Evolutionary conservation across 2,888 invertebrate genomes (phyloP), one percentile per base, ranked within the genome.

Genomic region (Itoplectis maculator): DNA sequence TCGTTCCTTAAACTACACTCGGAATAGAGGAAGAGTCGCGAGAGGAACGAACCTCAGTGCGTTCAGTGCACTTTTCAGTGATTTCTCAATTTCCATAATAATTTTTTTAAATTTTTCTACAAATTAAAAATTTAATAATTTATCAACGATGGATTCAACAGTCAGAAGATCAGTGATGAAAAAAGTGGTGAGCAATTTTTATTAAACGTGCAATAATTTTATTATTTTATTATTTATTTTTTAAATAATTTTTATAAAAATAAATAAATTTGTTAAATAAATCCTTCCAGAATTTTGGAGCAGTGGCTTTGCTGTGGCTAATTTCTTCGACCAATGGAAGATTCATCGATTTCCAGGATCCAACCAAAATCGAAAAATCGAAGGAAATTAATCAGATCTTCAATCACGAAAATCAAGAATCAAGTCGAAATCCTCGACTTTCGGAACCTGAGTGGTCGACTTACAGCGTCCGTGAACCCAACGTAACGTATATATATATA

Each of bases 401-500:
- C 11, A 49, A 61, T 40, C 6, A 23, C 3, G 9, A 42, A 42
- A 61, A 45, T 15, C 8, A n/a, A 2, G n/a, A n/a, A 15, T 47
- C 13, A 37, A 37, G 18, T 13, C 15, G 59, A 68, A 49, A 81
- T 47, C 81, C 74, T 13, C 83, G 88, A 78, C 85, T 91, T 45
- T 91, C 90, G 56, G 82, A 90, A 81, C 91, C 90, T 4, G 93
- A 93, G 65, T 93, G 91, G 92, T 90, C 89, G 23, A 89, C 90
- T 72, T 93, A 94, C 84, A 91, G 92, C 86, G 87, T 91, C 20
- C 88, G 86, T 70, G 92, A 93, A 75, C 93, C 92, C 1, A 87
- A 92, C 65, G 90, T 89, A 89, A 88, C 63, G 78, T 83, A n/a
- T n/a, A n/a, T n/a, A n/a, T n/a, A n/a, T n/a, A n/a, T n/a, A n/a